Conservation (phyloP, 2,888 invertebrate genomes). For the Zaprionus obscuricornis region DNA sequence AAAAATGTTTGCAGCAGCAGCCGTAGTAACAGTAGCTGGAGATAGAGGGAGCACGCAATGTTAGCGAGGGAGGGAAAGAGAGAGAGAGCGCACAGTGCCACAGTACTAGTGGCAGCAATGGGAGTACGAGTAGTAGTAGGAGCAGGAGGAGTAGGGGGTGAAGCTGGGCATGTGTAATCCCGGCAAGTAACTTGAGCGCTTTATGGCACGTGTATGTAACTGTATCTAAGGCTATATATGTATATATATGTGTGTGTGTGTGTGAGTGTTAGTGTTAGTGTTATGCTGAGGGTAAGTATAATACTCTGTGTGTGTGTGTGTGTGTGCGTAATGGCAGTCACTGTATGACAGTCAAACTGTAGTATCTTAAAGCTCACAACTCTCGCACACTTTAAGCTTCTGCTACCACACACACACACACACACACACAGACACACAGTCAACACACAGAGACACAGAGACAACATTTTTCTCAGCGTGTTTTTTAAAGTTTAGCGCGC, state of each 20-base stretch:
- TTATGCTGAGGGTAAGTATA: neutral
- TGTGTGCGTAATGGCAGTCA: neutral
- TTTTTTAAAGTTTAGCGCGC: constrained; percentile 51
- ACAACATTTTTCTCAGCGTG: neutral
- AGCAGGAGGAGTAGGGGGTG: neutral
- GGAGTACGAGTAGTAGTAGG: neutral
- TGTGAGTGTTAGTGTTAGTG: constrained; percentile 4
- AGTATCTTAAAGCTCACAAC: constrained; percentile 48
- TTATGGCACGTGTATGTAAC: constrained; percentile 59
- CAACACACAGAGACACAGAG: no score
- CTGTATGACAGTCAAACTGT: no score
- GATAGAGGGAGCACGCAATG: no score
- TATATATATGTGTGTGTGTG: constrained; percentile 17
- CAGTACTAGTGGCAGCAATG: no score
- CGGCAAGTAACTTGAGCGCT: constrained; percentile 71
- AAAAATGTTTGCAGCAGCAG: no score
- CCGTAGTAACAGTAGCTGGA: no score
- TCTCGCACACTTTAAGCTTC: constrained; percentile 29
- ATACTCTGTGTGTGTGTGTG: constrained; percentile 3
- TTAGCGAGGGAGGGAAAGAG: neutral
- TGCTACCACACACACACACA: neutral
- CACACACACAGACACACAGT: neutral
- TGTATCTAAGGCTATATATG: constrained; percentile 31
- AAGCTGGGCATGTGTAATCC: constrained; percentile 50
- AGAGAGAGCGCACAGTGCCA: no score